Base-by-base conservation (phyloP, 2,888 invertebrate species). In the Xiphydria camelus region DNA sequence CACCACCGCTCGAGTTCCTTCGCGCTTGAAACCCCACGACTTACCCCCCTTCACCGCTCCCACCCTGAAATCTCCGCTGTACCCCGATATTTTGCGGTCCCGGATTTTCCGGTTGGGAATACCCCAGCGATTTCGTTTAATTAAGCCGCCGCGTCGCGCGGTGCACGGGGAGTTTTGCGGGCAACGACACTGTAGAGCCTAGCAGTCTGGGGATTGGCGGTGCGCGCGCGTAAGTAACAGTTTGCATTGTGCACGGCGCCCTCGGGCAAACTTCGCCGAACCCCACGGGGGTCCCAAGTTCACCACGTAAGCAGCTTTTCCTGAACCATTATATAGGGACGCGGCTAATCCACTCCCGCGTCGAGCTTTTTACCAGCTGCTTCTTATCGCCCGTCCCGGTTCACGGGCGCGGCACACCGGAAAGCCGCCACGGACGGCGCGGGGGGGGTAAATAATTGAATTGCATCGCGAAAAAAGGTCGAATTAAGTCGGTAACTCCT, bases 271-370 rank as follows among this genome's bases (percentile, higher is more conserved):
- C 57, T 64, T 62, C 53, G 45, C 41, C 44, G 47, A 52, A 57
- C 57, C 51, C 50, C 47, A 39, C 50, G 49, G 41, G 58, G 54
- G 55, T 49, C 48, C 45, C n/a, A n/a, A n/a, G n/a, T n/a, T n/a
- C n/a, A n/a, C n/a, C 47, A 50, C 51, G 55, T 61, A 58, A 63
- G 59, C 59, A 57, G 65, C 63, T 64, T 64, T 63, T 50, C 58
- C 56, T 53, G 43, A 52, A 53, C 50, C 45, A 26, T 26, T 26
- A 26, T 23, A 41, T 25, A 40, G 42, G 37, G 33, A 36, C 47
- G 51, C 51, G 40, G 51, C 53, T 56, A 56, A 56, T 56, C 51
- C 46, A 45, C 46, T 38, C 51, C 35, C 38, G 22, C 42, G 25
- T 18, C 21, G 10, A 20, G 14, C 29, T 54, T 47, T 26, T 57